Evolutionary conservation across 2,797 vertebrate genomes (phyloP).

Genomic region (Caiman crocodilus): DNA sequence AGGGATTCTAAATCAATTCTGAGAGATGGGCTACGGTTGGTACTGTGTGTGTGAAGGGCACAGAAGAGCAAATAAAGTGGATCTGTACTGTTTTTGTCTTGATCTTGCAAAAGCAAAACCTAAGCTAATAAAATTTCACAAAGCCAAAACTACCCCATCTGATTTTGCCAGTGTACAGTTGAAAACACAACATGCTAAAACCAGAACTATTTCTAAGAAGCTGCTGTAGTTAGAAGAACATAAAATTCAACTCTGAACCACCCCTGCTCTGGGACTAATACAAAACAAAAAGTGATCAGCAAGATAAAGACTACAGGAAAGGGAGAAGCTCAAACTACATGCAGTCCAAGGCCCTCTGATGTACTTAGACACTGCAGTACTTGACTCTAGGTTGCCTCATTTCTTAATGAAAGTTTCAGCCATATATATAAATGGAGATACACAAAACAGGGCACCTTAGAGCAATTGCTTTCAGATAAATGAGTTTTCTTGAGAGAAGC

Average conservation of each 20-base stretch:
- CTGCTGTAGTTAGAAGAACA: neutral
- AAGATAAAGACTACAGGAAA: neutral
- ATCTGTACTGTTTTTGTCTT: neutral
- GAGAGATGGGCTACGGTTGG: fast-evolving
- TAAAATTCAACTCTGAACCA: neutral
- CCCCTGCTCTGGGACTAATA: neutral
- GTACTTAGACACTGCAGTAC: too few relatives aligned
- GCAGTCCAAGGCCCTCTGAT: too few relatives aligned
- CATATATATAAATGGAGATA: too few relatives aligned
- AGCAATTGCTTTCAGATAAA: too few relatives aligned
- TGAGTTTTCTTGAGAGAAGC: too few relatives aligned
- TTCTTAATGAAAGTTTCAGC: too few relatives aligned
- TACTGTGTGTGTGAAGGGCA: neutral
- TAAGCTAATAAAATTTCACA: neutral
- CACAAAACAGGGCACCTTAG: too few relatives aligned
- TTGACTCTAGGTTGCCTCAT: too few relatives aligned
- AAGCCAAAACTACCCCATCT: neutral
- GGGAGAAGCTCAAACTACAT: neutral
- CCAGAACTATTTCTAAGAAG: neutral
- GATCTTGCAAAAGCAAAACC: neutral
- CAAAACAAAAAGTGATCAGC: neutral
- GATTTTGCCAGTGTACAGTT: neutral
- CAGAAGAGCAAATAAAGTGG: neutral
- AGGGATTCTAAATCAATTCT: neutral
- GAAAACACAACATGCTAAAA: neutral